These are phyloP conservation scores for Carollia perspicillata DNA, from an alignment of 2,113 vertebrate genomes.

Conservation along the genomic window DNA sequence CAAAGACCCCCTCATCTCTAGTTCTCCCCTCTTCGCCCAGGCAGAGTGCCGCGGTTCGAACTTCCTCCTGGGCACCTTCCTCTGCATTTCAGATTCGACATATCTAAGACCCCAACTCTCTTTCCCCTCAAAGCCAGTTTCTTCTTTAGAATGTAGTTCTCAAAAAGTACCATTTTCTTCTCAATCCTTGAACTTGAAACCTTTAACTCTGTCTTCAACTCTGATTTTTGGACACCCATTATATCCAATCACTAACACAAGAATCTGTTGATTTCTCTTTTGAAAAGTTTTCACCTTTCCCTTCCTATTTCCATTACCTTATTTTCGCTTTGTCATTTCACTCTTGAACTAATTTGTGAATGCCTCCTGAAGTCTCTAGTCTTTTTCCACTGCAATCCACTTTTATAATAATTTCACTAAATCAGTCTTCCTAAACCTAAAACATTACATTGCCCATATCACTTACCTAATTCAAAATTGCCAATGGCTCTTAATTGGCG, in stretches of 20 bases:
- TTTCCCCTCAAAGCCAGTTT: background rate
- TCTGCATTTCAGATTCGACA: constrained; percentile 20
- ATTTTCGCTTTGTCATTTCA: background rate
- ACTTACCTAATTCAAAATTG: background rate
- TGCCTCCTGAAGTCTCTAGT: background rate
- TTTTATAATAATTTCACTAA: background rate
- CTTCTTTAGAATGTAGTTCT: background rate
- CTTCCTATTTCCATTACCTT: background rate
- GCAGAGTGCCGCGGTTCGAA: background rate
- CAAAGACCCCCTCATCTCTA: background rate
- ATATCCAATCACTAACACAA: background rate
- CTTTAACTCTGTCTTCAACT: background rate
- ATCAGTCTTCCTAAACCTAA: constrained; percentile 5
- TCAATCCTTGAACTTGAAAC: background rate
- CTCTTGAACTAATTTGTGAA: background rate
- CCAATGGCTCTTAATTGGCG: background rate
- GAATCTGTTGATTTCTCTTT: background rate
- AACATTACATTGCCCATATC: background rate
- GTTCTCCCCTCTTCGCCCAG: background rate
- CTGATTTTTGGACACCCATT: background rate
- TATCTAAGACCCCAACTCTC: background rate
- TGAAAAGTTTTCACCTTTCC: constrained; percentile 2
- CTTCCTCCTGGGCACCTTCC: background rate
- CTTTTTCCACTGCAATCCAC: background rate
- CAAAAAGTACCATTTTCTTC: background rate